These are phyloP conservation scores for Xylocopa sonorina DNA, from an alignment of 1,140 invertebrate genomes.

Conservation along the genomic window DNA sequence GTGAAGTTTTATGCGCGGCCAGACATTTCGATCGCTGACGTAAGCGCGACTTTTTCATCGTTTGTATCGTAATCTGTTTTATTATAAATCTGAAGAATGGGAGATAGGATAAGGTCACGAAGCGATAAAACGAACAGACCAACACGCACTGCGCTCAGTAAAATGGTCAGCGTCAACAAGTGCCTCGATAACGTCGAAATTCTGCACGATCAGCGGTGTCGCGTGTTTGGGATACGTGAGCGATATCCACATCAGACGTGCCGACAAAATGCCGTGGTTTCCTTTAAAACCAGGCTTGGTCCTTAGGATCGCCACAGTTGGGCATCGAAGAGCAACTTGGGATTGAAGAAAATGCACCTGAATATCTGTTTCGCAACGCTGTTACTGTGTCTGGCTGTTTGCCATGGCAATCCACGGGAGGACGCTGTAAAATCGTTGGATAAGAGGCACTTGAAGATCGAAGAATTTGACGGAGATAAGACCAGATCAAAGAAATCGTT, in stretches of 20 bases:
- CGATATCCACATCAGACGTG: constrained; percentile 11
- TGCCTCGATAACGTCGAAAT: background rate
- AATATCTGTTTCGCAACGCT: too few species aligned
- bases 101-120: background rate
- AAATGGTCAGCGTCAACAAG: constrained; percentile 3
- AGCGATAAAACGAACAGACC: background rate
- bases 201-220: background rate
- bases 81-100: background rate
- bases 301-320: background rate
- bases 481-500: constrained; percentile 1
- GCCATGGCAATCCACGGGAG: background rate
- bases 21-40: background rate
- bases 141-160: background rate
- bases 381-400: background rate
- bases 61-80: too few species aligned
- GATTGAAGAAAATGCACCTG: background rate
- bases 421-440: background rate
- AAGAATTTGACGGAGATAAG: background rate
- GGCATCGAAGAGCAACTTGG: background rate
- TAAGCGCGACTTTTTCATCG: too few species aligned
- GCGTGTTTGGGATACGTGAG: constrained; percentile 9
- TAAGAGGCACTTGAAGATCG: background rate
- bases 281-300: background rate
- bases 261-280: background rate
- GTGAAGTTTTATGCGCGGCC: too few species aligned